Evolutionary conservation across 2,113 vertebrate genomes (phyloP).

Genomic region (Oriolus oriolus): DNA sequence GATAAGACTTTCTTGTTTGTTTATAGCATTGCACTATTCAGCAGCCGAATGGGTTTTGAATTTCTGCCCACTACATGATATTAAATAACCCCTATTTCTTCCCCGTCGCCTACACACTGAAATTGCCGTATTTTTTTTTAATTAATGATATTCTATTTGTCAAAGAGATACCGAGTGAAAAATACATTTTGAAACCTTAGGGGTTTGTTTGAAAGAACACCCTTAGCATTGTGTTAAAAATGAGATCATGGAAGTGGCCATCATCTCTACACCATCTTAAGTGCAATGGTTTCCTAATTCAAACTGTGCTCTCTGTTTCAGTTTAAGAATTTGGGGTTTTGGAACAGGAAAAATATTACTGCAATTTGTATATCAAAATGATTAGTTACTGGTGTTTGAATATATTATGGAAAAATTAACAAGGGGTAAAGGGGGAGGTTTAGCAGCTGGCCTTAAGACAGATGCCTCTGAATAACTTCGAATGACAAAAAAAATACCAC

Average conservation of each 20-base stretch:
- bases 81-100: constrained; percentile 70
- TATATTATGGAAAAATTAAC: not conserved
- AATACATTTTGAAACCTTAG: constrained; percentile 3
- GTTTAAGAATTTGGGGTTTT: not conserved
- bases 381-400: not conserved
- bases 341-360: not conserved
- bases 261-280: not conserved
- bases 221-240: not conserved
- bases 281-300: not conserved
- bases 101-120: constrained; percentile 61
- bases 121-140: not conserved
- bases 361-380: not conserved
- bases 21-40: constrained; percentile 39
- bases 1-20: constrained; percentile 59
- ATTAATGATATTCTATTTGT: constrained; percentile 64
- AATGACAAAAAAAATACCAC: not conserved
- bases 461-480: not conserved
- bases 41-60: constrained; percentile 62
- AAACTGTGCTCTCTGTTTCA: not conserved
- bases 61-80: constrained; percentile 65
- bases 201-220: not conserved
- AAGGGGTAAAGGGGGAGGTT: not conserved
- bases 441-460: not conserved
- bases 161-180: constrained; percentile 25
- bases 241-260: not conserved